Evolutionary conservation across 2,113 vertebrate genomes (phyloP).

Genomic region (Pluvianellus socialis): DNA sequence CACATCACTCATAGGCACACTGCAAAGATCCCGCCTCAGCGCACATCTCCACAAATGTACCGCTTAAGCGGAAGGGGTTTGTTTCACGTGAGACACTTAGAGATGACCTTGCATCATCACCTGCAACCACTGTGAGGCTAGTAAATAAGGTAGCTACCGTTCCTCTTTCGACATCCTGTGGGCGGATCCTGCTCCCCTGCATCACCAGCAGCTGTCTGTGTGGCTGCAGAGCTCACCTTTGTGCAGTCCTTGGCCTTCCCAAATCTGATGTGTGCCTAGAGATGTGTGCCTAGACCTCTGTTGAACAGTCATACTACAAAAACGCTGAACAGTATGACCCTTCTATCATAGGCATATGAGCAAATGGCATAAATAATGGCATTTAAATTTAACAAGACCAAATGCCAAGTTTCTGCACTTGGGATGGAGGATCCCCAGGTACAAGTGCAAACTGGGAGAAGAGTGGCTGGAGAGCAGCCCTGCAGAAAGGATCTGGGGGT

Average conservation of each 20-base stretch:
- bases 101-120: background rate
- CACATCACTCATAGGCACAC: background rate
- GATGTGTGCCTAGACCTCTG: background rate
- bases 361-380: background rate
- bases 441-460: background rate
- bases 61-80: background rate
- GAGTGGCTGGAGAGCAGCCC: background rate
- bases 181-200: background rate
- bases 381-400: background rate
- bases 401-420: rapidly evolving
- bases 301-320: background rate
- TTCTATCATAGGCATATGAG: background rate
- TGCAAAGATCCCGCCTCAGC: rapidly evolving
- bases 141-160: background rate
- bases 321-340: background rate
- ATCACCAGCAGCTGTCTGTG: background rate
- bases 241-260: background rate
- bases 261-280: background rate
- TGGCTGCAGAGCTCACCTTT: background rate
- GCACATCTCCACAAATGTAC: background rate
- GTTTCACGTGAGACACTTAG: background rate
- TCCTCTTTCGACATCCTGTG: background rate
- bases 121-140: background rate
- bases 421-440: rapidly evolving
- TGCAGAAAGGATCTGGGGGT: background rate